Evolutionary conservation across 2,888 invertebrate species (phyloP).

Genomic region (Hyposoter didymator): DNA sequence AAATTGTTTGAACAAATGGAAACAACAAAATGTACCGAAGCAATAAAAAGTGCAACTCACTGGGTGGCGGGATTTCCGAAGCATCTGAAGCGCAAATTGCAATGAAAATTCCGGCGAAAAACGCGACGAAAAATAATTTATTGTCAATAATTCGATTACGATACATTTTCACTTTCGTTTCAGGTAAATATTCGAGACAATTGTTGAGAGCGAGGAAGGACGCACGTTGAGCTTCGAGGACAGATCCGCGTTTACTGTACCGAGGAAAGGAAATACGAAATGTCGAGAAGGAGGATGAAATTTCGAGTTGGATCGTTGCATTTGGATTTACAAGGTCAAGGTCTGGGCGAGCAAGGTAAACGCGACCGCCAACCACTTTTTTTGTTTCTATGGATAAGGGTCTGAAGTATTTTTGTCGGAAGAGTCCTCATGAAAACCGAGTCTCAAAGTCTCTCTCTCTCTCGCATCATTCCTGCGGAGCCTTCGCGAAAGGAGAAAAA

Average conservation of each 20-base stretch:
- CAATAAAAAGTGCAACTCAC: constrained; percentile 35
- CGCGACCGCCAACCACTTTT: constrained; percentile 47
- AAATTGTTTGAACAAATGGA: not conserved
- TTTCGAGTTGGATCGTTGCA: constrained; percentile 58
- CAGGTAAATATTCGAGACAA: not conserved
- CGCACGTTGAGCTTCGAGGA: not conserved
- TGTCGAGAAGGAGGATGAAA: constrained; percentile 26
- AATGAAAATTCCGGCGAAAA: constrained; percentile 30
- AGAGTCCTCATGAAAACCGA: not conserved
- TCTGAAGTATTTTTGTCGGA: constrained; percentile 22
- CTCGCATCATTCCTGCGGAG: constrained; percentile 53
- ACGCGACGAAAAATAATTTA: constrained; percentile 23
- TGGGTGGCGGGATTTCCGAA: constrained; percentile 19
- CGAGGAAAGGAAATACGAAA: constrained; percentile 14
- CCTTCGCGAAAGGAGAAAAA: constrained; percentile 45
- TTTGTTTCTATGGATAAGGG: constrained; percentile 41
- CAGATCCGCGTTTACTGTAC: constrained; percentile 24
- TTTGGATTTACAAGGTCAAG: constrained; percentile 59
- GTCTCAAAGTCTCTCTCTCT: constrained; percentile 11
- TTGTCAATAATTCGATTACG: not conserved
- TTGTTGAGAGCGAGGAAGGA: not conserved
- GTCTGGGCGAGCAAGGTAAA: constrained; percentile 41
- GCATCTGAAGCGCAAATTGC: constrained; percentile 39
- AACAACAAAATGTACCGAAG: not conserved
- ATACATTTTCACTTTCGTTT: constrained; percentile 34